Base-by-base conservation (phyloP, 2,113 vertebrate genomes). In the Rhinoptilus africanus region DNA sequence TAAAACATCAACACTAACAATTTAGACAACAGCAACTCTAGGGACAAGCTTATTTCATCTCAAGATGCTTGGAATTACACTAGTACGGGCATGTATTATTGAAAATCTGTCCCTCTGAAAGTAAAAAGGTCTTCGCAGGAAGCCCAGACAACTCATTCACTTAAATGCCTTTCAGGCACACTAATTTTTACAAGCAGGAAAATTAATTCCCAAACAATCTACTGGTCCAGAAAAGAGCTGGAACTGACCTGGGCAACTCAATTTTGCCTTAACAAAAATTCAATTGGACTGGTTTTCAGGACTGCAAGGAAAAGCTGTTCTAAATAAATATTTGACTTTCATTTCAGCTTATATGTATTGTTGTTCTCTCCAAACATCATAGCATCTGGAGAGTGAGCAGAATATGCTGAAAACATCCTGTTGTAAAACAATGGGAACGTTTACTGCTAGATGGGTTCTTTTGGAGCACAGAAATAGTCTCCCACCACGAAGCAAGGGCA, bases 31-130 rank as follows among this genome's bases (percentile, higher is more conserved):
- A 16, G 35, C 2, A 4, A 48, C 75, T 60, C 62, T 10, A 51
- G 8, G 30, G 41, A 9, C 7, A 32, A 91, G 24, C 27, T 91
- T 22, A 9, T n/a, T 69, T 71, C 11, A 66, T 41, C 94, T 59
- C 50, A 14, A 21, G 39, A 7, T 67, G 37, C 64, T 63, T 81
- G 47, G 54, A 50, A 71, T 62, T 32, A 7, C 48, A 34, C 4
- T 26, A 16, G 45, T 17, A n/a, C 37, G 50, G 10, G n/a, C 54
- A 11, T 4, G 0, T 7, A 7, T 18, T 28, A 35, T 0, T 37
- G 63, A 26, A 80, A 83, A 66, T 13, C 48, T 56, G 35, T 28
- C 62, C 75, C 59, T 43, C 82, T 7, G 6, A 47, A 67, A 62
- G 34, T 7, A 66, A 34, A 59, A 45, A 66, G 3, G 32, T 62